Base-by-base conservation (phyloP, 2,888 invertebrate species). In the Nymphalis c-album region DNA sequence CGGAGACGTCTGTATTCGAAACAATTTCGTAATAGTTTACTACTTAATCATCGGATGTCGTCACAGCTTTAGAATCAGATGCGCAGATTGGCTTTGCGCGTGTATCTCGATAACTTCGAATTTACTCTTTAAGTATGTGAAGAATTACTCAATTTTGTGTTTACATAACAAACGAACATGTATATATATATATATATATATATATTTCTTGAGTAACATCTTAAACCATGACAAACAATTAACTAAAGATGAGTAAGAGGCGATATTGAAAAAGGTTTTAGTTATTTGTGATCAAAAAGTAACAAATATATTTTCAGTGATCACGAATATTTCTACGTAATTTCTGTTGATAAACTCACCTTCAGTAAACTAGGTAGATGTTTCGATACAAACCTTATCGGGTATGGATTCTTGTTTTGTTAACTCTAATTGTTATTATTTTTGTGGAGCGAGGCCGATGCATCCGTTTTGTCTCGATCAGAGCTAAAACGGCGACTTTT, bases 371-470 rank as follows among this genome's bases (percentile, higher is more conserved):
- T 31, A 55, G 26, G 26, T 17, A 20, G 18, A 45, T 2, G 13
- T 35, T n/a, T 40, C 46, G 55, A 66, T 60, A 31, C n/a, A 60
- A 60, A 31, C 26, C 51, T 74, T 72, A 74, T 72, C 69, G 63
- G 35, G 60, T 62, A 60, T 65, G 45, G 53, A 58, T 69, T 71
- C 63, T 31, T 31, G 53, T 69, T 75, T 70, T 80, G 75, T 76
- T 82, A 79, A 82, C 82, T 84, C 85, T 85, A 85, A 86, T 86
- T 87, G 84, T 85, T 85, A 86, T 87, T 83, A 84, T 78, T 78
- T 84, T 89, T 87, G 84, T 87, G 71, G 89, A 85, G 84, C 88
- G 88, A 90, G 90, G 90, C 85, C 84, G 83, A 79, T 83, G 82
- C 81, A 40, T 40, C 40, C 40, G 40, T 40, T 40, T 40, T 13